These are phyloP conservation scores for Ctenosaura bakeri DNA, from an alignment of 2,797 vertebrate genomes.

Conservation along the genomic window DNA sequence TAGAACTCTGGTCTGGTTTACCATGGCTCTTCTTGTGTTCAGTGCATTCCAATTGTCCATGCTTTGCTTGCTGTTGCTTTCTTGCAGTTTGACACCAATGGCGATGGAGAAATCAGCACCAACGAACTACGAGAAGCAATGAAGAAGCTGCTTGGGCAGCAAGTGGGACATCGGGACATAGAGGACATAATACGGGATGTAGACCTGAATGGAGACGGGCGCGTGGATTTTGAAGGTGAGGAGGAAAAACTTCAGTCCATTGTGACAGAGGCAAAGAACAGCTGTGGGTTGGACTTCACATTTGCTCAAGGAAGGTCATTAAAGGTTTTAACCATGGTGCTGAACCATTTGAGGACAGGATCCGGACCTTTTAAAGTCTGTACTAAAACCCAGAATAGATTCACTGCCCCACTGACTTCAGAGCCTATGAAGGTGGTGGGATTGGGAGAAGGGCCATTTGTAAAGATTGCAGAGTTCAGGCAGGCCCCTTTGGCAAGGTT, in stretches of 20 bases:
- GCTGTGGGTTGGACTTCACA: neutral
- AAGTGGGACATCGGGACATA: constrained; percentile 96
- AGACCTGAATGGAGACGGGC: constrained; percentile 96
- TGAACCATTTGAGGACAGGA: too few relatives aligned
- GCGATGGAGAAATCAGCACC: constrained; percentile 97
- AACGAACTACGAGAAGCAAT: constrained; percentile 96
- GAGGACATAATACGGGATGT: constrained; percentile 98
- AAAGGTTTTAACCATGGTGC: too few relatives aligned
- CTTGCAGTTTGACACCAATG: constrained; percentile 95
- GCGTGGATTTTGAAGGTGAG: constrained; percentile 98
- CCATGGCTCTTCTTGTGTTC: too few relatives aligned
- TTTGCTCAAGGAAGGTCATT: neutral
- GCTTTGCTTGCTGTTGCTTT: constrained; percentile 19
- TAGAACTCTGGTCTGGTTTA: too few relatives aligned
- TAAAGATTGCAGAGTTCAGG: neutral
- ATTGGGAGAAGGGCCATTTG: neutral
- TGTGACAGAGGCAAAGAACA: too few relatives aligned
- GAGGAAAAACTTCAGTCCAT: fast-evolving
- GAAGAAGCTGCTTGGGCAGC: constrained; percentile 97
- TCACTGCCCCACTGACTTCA: too few relatives aligned
- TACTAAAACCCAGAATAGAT: too few relatives aligned
- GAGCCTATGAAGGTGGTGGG: too few relatives aligned
- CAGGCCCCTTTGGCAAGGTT: neutral
- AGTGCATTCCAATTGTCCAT: neutral
- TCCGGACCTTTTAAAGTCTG: too few relatives aligned